Conservation (phyloP, 1,140 invertebrate species). For the Berghia stephanieae region DNA sequence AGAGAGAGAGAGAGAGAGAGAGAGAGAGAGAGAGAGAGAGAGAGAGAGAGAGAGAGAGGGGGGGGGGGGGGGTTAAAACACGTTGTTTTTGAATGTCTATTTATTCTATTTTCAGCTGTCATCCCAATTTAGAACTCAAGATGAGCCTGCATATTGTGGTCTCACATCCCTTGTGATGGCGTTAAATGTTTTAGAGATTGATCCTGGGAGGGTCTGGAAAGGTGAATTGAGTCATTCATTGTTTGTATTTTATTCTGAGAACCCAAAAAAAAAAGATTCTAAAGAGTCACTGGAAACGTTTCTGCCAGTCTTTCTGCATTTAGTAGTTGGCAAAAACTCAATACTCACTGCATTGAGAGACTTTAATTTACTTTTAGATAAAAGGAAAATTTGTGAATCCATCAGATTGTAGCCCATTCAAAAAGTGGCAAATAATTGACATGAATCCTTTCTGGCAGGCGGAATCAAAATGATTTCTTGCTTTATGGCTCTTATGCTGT, state of each 20-base stretch:
- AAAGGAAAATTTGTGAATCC: too few relatives aligned
- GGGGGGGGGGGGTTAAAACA: neutral
- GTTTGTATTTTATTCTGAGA: neutral
- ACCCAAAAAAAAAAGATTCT: too few relatives aligned
- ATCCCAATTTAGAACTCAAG: slow-evolving; percentile 65
- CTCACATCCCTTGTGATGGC: slow-evolving; percentile 65
- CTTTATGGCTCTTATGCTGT: too few relatives aligned
- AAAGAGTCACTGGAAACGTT: too few relatives aligned
- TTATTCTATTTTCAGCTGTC: slow-evolving; percentile 58
- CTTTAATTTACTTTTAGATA: too few relatives aligned
- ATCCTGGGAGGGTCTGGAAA: slow-evolving; percentile 65
- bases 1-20: slow-evolving; percentile 1
- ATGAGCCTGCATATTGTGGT: slow-evolving; percentile 66
- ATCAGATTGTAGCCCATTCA: too few relatives aligned
- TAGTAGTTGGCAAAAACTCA: too few relatives aligned
- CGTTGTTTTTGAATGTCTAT: neutral
- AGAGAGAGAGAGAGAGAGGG: neutral
- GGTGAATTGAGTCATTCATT: slow-evolving; percentile 19
- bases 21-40: slow-evolving; percentile 19
- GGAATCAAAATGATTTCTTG: too few relatives aligned
- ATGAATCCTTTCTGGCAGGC: too few relatives aligned
- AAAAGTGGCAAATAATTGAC: too few relatives aligned
- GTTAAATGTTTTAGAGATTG: slow-evolving; percentile 64
- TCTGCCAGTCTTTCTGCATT: too few relatives aligned
- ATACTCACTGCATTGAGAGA: too few relatives aligned